These are phyloP conservation scores for Cepaea hortensis DNA, from an alignment of 2,888 invertebrate species.

Conservation along the genomic window DNA sequence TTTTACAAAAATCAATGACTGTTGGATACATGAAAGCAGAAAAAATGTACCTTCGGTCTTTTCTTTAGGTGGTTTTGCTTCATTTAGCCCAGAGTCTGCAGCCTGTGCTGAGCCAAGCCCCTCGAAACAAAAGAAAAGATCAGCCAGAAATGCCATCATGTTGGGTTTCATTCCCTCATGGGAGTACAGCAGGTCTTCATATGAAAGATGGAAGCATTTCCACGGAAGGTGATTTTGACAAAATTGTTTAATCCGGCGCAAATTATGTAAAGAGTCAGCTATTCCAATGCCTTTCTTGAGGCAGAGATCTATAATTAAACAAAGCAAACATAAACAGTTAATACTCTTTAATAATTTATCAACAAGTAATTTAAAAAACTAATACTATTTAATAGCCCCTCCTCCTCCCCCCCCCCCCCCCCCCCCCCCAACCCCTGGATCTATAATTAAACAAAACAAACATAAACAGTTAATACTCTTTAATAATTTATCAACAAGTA, in stretches of 20 bases:
- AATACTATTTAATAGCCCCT: no score
- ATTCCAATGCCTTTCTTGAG: conserved; percentile 83
- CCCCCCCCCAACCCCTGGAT: no score
- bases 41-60: conserved; percentile 25
- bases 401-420: no score
- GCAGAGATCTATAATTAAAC: conserved; percentile 73
- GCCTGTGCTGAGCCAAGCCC: conserved; percentile 1
- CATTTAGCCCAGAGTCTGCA: neutral
- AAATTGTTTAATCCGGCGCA: conserved; percentile 90
- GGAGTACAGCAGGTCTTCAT: conserved; percentile 96
- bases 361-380: no score
- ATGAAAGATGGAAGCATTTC: conserved; percentile 93
- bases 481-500: no score
- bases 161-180: conserved; percentile 93
- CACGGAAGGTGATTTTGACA: conserved; percentile 89
- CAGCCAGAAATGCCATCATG: conserved; percentile 92
- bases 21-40: neutral
- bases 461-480: no score
- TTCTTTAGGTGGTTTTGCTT: neutral
- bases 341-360: no score
- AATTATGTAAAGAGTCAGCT: conserved; percentile 93
- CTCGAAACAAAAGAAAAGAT: conserved; percentile 82
- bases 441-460: no score
- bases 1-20: neutral
- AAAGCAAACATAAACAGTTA: neutral